A percentile compares a stretch with the other conserved stretches of the same genome.
Conservation (phyloP, 2,113 vertebrate species). For the Oryzias melastigma region DNA sequence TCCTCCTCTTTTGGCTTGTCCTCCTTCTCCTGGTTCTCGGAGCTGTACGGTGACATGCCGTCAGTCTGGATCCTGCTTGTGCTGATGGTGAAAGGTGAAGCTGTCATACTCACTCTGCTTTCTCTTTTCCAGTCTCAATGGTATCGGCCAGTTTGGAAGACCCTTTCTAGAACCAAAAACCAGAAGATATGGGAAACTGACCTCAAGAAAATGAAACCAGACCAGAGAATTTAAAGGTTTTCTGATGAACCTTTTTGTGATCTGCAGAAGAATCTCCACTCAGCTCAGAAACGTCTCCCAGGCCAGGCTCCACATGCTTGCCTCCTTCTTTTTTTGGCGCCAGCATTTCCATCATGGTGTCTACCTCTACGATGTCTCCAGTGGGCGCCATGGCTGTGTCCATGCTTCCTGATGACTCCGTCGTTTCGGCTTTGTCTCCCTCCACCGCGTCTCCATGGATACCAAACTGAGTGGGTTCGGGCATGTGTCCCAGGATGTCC, state of each 20-base stretch:
- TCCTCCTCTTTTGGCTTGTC: conserved; percentile 85
- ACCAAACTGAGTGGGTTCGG: conserved; percentile 96
- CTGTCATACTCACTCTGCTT: conserved; percentile 89
- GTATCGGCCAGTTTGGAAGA: conserved; percentile 64
- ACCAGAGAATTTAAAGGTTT: not conserved
- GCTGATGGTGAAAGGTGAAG: not conserved
- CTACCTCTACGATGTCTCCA: conserved; percentile 81
- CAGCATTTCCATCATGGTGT: conserved; percentile 86
- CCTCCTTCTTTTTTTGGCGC: conserved; percentile 84
- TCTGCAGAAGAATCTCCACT: conserved; percentile 50
- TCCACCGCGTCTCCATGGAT: conserved; percentile 90
- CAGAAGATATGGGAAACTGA: not conserved
- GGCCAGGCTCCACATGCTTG: conserved; percentile 87
- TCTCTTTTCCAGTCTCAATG: conserved; percentile 85
- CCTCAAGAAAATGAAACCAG: too few species aligned
- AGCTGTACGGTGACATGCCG: conserved; percentile 69
- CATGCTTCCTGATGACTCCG: conserved; percentile 73
- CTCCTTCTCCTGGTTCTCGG: conserved; percentile 93
- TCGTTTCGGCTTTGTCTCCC: conserved; percentile 83
- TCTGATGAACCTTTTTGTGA: conserved; percentile 85
- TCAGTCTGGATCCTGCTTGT: conserved; percentile 1
- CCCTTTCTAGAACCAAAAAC: conserved; percentile 67
- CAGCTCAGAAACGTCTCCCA: conserved; percentile 90
- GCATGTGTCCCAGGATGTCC: conserved; percentile 97
- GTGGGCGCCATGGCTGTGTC: conserved; percentile 78